Evolutionary conservation across 2,888 invertebrate species (phyloP).

Genomic region (Rutpela maculata): DNA sequence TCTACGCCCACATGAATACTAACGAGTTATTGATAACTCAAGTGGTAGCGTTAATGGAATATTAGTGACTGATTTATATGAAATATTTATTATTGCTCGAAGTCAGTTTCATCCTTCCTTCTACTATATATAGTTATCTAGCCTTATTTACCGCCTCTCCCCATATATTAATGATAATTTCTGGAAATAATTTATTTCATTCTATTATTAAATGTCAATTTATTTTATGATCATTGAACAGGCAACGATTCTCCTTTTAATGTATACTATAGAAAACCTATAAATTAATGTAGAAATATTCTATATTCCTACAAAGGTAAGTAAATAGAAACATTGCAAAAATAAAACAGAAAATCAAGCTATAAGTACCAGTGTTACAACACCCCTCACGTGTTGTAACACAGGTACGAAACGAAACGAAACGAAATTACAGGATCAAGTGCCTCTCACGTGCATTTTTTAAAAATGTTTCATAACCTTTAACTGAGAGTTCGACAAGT

Average conservation of each 20-base stretch:
- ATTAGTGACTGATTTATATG: conserved; percentile 51
- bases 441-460: too few species aligned
- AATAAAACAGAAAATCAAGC: too few species aligned
- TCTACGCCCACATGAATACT: not conserved
- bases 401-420: too few species aligned
- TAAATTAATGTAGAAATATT: not conserved
- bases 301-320: not conserved
- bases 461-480: too few species aligned
- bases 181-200: conserved; percentile 16
- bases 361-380: too few species aligned
- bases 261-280: not conserved
- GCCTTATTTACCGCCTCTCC: conserved; percentile 18
- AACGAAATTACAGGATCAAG: too few species aligned
- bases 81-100: conserved; percentile 45
- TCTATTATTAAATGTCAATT: conserved; percentile 24
- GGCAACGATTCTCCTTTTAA: not conserved
- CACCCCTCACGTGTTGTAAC: too few species aligned
- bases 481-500: too few species aligned
- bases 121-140: conserved; percentile 6
- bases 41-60: conserved; percentile 44
- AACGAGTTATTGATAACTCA: conserved; percentile 34
- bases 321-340: not conserved
- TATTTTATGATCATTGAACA: conserved; percentile 20
- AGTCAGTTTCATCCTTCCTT: conserved; percentile 12
- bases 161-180: conserved; percentile 15